These are phyloP conservation scores for Hedya salicella DNA, from an alignment of 2,888 invertebrate species.

Conservation along the genomic window DNA sequence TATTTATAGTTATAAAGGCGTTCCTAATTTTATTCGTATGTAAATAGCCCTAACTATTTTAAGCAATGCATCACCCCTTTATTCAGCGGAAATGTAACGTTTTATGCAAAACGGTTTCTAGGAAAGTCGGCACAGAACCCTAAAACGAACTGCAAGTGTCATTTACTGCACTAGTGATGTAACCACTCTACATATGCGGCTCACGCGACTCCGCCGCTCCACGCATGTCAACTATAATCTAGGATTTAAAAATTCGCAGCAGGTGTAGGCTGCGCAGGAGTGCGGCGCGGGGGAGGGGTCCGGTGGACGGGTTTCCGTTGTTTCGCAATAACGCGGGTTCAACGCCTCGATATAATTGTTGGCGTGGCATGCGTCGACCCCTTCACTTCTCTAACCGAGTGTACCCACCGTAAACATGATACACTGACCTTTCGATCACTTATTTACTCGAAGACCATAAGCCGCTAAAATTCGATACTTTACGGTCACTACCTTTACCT, in stretches of 20 bases:
- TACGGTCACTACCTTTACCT: background rate
- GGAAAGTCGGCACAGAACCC: conserved; percentile 9
- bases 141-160: conserved; percentile 43
- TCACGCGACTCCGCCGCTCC: conserved; percentile 70
- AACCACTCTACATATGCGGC: conserved; percentile 66
- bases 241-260: conserved; percentile 83
- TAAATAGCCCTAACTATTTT: background rate
- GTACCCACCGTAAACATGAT: conserved; percentile 37
- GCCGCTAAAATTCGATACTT: no score
- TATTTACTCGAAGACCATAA: conserved; percentile 22
- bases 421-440: conserved; percentile 39
- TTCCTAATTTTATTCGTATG: background rate
- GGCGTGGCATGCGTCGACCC: conserved; percentile 75
- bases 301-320: conserved; percentile 83
- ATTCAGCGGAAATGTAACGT: background rate
- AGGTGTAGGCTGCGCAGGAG: conserved; percentile 66
- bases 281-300: conserved; percentile 49
- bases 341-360: conserved; percentile 80
- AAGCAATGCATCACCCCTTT: background rate
- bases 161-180: conserved; percentile 65
- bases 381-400: conserved; percentile 59
- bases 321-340: conserved; percentile 83
- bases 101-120: background rate
- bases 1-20: background rate
- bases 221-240: conserved; percentile 82